Evolutionary conservation across 2,113 vertebrate species (phyloP).

Genomic region (Pogona vitticeps): DNA sequence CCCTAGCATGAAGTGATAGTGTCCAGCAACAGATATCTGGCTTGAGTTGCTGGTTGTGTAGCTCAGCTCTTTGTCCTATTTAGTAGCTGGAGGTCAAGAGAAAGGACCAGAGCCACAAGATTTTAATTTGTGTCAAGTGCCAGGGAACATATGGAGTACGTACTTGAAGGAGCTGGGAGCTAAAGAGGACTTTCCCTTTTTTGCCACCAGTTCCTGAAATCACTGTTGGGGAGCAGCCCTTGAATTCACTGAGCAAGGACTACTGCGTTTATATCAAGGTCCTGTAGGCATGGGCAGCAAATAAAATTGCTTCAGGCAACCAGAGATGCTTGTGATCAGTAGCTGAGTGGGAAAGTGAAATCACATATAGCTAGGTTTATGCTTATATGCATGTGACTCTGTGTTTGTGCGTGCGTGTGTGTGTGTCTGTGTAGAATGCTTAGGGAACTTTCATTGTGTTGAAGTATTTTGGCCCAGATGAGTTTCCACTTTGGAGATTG

Average conservation of each 20-base stretch:
- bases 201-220: not conserved
- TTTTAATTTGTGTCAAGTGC: not conserved
- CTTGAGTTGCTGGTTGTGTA: not conserved
- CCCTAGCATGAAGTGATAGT: not conserved
- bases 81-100: not conserved
- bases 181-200: not conserved
- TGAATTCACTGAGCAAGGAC: not conserved
- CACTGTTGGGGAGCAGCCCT: not conserved
- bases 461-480: not conserved
- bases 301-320: not conserved
- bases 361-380: not conserved
- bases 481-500: not conserved
- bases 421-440: conserved; percentile 2
- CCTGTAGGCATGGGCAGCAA: not conserved
- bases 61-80: not conserved
- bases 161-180: not conserved
- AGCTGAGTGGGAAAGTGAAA: not conserved
- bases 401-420: not conserved
- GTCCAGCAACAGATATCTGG: not conserved
- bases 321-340: not conserved
- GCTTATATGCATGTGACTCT: not conserved
- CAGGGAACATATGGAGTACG: not conserved
- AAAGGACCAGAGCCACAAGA: not conserved
- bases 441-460: not conserved
- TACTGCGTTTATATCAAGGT: not conserved